phyloP scores from a whole-genome alignment of 92 coral and sea anemone species.

The Palythoa heliodiscus region DNA sequence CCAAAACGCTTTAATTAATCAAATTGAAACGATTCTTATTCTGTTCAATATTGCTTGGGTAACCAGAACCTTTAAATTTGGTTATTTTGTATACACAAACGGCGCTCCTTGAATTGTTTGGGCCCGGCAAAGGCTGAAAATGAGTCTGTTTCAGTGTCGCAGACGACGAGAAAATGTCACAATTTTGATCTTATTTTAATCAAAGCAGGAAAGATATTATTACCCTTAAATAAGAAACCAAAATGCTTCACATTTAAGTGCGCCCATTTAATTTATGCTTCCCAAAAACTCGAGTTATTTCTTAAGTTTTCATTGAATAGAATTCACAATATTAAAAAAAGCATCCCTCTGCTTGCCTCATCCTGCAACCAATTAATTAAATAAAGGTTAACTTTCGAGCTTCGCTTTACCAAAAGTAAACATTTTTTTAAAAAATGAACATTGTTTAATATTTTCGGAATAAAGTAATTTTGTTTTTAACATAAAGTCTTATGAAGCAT shows the following conservation, averaged over 20 bases:
- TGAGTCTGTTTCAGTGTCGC: not conserved
- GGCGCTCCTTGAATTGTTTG: not conserved
- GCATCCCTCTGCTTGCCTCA: not conserved
- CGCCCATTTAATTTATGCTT: not conserved
- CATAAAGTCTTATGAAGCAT: not conserved
- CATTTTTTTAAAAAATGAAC: not conserved
- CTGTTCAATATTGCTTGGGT: slow-evolving; percentile 1
- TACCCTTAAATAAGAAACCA: not conserved
- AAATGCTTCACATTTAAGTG: not conserved
- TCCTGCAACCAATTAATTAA: not conserved
- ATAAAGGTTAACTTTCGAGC: not conserved
- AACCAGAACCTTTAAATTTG: not conserved
- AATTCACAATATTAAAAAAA: not conserved
- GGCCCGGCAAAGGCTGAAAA: not conserved
- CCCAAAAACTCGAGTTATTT: not conserved
- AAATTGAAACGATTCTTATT: not conserved
- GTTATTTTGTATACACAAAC: not conserved
- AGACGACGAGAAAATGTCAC: not conserved
- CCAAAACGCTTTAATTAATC: not conserved
- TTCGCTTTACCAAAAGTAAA: not conserved
- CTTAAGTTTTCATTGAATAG: slow-evolving; percentile 6
- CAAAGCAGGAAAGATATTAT: not conserved
- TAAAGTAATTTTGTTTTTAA: not conserved
- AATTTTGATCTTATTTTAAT: not conserved
- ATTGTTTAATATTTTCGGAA: not conserved